phyloP scores from a whole-genome alignment of 1,140 invertebrate species.

The Idris sp. region DNA sequence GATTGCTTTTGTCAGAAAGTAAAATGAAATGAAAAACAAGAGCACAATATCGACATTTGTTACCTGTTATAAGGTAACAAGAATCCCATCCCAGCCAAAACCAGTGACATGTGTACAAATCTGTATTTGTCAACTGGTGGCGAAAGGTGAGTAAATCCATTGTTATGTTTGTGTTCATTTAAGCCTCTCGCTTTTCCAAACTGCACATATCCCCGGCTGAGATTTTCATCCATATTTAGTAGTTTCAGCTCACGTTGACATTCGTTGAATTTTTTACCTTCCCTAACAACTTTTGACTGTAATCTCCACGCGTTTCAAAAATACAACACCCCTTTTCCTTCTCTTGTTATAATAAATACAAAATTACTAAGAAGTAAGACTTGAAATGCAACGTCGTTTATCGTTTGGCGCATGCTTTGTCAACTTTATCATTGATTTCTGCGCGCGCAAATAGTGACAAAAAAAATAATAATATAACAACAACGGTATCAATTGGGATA shows the following conservation, averaged over 20 bases:
- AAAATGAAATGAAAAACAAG: too few species aligned
- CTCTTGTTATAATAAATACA: constrained; percentile 55
- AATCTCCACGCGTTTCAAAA: too few species aligned
- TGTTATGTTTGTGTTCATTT: constrained; percentile 79
- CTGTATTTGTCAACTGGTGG: constrained; percentile 87
- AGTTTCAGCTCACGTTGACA: not conserved
- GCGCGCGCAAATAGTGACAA: constrained; percentile 56
- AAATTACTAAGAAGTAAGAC: constrained; percentile 36
- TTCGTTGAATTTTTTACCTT: not conserved
- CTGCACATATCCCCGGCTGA: constrained; percentile 83
- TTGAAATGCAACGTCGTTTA: constrained; percentile 44
- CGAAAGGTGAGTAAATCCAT: constrained; percentile 80
- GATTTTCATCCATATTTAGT: constrained; percentile 82
- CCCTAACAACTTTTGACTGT: too few species aligned
- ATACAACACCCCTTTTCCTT: too few species aligned
- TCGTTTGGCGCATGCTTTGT: constrained; percentile 52
- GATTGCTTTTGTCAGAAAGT: too few species aligned
- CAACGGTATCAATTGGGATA: constrained; percentile 6
- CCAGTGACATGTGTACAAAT: constrained; percentile 87
- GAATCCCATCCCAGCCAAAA: constrained; percentile 93
- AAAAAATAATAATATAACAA: constrained; percentile 23
- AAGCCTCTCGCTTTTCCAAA: constrained; percentile 79
- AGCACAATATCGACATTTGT: too few species aligned
- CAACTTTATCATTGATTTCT: constrained; percentile 53
- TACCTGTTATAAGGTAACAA: constrained; percentile 94